These are phyloP conservation scores for Diaphora mendica DNA, from an alignment of 2,888 invertebrate species.

Conservation along the genomic window DNA sequence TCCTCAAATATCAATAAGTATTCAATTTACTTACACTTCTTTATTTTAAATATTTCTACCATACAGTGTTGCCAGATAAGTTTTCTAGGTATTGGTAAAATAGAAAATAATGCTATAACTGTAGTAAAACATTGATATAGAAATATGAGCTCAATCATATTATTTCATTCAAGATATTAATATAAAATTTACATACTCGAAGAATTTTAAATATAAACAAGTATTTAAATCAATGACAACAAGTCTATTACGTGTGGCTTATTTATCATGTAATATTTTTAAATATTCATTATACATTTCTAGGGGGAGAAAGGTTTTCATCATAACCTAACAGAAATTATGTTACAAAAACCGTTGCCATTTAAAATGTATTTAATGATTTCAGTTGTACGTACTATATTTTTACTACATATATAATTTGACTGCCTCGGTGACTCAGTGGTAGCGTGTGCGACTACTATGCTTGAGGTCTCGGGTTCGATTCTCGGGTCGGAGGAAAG, in stretches of 20 bases:
- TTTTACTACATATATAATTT: background rate
- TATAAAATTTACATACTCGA: background rate
- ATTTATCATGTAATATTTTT: background rate
- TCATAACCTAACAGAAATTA: background rate
- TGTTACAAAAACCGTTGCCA: background rate
- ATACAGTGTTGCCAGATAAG: background rate
- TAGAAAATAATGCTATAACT: background rate
- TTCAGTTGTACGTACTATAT: background rate
- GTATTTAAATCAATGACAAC: background rate
- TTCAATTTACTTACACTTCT: background rate
- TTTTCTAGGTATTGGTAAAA: background rate
- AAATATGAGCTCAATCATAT: background rate
- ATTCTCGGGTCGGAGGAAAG: no score
- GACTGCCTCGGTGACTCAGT: no score
- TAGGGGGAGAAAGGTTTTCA: background rate
- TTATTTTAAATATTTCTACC: conserved; percentile 1
- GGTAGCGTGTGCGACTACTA: no score
- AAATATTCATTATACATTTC: background rate
- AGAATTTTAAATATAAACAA: background rate
- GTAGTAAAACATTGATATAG: background rate
- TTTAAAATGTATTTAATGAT: background rate
- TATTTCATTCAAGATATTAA: background rate
- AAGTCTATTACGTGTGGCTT: background rate
- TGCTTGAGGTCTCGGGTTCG: no score
- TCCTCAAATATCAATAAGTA: background rate